A percentile compares a stretch with the other conserved stretches of the same genome.
Evolutionary conservation across 2,113 vertebrate species (phyloP).

Genomic region (Monopterus albus): DNA sequence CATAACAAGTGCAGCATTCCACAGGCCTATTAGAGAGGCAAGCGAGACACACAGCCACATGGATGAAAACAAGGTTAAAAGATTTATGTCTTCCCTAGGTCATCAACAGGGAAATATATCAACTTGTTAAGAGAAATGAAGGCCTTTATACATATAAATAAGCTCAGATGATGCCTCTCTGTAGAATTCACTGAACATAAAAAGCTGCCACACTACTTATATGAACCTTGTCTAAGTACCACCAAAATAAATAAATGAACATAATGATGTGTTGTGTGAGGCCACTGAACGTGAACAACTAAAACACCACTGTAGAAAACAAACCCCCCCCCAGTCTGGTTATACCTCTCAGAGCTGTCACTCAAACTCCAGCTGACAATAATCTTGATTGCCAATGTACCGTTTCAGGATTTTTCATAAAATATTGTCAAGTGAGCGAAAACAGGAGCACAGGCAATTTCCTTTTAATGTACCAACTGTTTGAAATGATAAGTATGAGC

Average conservation of each 20-base stretch:
- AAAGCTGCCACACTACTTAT: slow-evolving; percentile 24
- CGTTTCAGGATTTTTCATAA: slow-evolving; percentile 11
- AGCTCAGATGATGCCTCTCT: slow-evolving; percentile 6
- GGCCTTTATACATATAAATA: slow-evolving; percentile 14
- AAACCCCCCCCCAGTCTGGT: too few relatives aligned
- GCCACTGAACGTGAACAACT: neutral
- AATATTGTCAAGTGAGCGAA: neutral
- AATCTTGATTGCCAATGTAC: neutral
- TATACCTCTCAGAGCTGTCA: slow-evolving; percentile 10
- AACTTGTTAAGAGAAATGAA: slow-evolving; percentile 41
- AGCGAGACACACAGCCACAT: slow-evolving; percentile 17
- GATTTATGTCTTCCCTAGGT: slow-evolving; percentile 41
- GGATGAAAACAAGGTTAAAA: slow-evolving; percentile 49
- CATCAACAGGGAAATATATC: slow-evolving; percentile 43
- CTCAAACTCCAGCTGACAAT: too few relatives aligned
- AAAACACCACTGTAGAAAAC: neutral
- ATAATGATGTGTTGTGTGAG: slow-evolving; percentile 21
- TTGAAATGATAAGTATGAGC: neutral
- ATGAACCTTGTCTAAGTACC: slow-evolving; percentile 19
- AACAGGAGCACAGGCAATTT: neutral
- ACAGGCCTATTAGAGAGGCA: slow-evolving; percentile 51
- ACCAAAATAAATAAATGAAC: neutral
- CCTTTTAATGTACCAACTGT: neutral
- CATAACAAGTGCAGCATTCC: slow-evolving; percentile 48
- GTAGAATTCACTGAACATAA: slow-evolving; percentile 19